Evolutionary conservation across 2,113 vertebrate species (phyloP).

Genomic region (Melanocharis versteri): DNA sequence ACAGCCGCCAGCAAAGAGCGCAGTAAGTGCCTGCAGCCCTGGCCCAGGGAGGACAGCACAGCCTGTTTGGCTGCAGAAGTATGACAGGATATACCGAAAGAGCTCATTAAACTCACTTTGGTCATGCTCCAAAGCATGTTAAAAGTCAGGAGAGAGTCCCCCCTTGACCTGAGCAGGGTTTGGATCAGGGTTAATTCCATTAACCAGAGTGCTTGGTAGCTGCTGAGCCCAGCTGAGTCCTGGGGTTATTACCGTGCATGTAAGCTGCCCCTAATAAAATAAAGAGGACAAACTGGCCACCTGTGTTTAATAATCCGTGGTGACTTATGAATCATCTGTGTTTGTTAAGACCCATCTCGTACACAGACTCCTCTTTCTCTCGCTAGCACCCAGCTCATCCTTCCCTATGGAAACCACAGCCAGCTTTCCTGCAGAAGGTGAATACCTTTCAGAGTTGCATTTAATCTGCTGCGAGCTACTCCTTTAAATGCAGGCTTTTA

Average conservation of each 20-base stretch:
- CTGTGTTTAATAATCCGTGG: not conserved
- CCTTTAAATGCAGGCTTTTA: constrained; percentile 7
- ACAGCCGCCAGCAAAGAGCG: not conserved
- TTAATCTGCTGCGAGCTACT: not conserved
- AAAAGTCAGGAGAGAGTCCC: not conserved
- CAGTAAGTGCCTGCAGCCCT: not conserved
- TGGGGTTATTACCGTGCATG: not conserved
- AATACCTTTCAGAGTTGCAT: not conserved
- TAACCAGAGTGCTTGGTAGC: not conserved
- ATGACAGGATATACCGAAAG: not conserved
- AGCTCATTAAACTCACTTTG: not conserved
- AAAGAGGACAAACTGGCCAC: not conserved
- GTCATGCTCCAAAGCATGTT: not conserved
- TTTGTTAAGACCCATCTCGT: not conserved
- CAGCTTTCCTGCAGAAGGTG: not conserved
- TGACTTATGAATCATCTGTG: not conserved
- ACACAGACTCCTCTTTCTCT: not conserved
- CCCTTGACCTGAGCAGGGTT: not conserved
- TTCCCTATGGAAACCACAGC: not conserved
- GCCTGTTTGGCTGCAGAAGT: not conserved
- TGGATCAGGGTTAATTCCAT: not conserved
- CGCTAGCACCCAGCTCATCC: not conserved
- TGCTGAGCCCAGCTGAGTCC: not conserved
- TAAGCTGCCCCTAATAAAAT: not conserved
- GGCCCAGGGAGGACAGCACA: not conserved